These are phyloP conservation scores for Metalampra italica DNA, from an alignment of 2,888 invertebrate genomes.

Conservation along the genomic window DNA sequence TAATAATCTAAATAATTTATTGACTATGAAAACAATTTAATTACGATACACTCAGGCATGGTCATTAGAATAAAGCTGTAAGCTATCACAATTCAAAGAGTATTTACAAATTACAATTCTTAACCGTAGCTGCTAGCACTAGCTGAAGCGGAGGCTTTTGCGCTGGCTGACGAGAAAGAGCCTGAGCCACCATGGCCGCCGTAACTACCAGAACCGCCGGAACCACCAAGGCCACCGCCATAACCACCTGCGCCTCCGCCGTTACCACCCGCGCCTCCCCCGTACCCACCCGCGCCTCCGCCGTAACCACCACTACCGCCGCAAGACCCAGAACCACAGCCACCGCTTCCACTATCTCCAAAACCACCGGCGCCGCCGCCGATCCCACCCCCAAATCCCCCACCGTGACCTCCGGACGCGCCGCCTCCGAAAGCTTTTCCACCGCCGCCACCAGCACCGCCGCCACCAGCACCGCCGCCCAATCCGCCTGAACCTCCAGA, in stretches of 20 bases:
- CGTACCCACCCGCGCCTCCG: constrained; percentile 21
- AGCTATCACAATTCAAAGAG: neutral
- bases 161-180: constrained; percentile 29
- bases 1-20: neutral
- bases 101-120: too few species aligned
- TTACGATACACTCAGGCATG: neutral
- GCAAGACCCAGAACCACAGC: constrained; percentile 15
- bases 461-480: constrained; percentile 9
- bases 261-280: constrained; percentile 18
- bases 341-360: constrained; percentile 16
- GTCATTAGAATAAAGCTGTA: neutral
- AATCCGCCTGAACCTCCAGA: constrained; percentile 15
- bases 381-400: constrained; percentile 9
- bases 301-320: constrained; percentile 14
- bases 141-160: constrained; percentile 42
- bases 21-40: neutral
- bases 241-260: constrained; percentile 13
- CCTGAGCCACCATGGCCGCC: constrained; percentile 10
- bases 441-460: constrained; percentile 10
- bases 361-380: constrained; percentile 14
- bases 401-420: constrained; percentile 3
- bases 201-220: constrained; percentile 17
- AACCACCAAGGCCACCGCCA: neutral
- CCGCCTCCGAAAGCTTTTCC: constrained; percentile 8
- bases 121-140: constrained; percentile 50